A percentile compares a stretch with the other conserved stretches of the same genome.
phyloP scores from a whole-genome alignment of 2,113 vertebrate genomes.

The Callorhinus ursinus region DNA sequence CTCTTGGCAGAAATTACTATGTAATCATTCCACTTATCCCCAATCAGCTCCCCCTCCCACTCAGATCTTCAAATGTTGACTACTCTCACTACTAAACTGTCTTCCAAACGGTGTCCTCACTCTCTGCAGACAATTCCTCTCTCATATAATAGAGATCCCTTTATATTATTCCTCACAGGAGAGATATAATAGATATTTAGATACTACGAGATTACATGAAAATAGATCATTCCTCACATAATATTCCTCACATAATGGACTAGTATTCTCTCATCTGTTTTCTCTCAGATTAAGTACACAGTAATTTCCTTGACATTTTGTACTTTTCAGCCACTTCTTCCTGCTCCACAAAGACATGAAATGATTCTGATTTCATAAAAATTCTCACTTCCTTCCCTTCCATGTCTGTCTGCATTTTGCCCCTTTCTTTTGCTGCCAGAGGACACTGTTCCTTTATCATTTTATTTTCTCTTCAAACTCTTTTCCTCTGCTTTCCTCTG shows the following conservation, averaged over 20 bases:
- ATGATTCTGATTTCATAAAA: background rate
- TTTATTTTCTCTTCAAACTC: background rate
- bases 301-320: background rate
- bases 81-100: background rate
- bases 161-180: background rate
- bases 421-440: background rate
- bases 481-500: background rate
- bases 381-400: background rate
- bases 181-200: background rate
- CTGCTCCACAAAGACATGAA: background rate
- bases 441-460: background rate
- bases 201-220: background rate
- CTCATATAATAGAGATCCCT: background rate
- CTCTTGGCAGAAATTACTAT: background rate
- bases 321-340: background rate
- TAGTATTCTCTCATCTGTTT: background rate
- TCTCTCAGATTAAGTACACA: background rate
- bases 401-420: background rate
- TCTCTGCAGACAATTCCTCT: background rate
- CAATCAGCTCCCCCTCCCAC: background rate
- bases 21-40: background rate
- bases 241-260: background rate
- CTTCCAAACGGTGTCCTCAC: background rate
- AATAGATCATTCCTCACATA: background rate
- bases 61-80: conserved; percentile 8